phyloP scores from a whole-genome alignment of 1,140 invertebrate species.

The Marisa cornuarietis region DNA sequence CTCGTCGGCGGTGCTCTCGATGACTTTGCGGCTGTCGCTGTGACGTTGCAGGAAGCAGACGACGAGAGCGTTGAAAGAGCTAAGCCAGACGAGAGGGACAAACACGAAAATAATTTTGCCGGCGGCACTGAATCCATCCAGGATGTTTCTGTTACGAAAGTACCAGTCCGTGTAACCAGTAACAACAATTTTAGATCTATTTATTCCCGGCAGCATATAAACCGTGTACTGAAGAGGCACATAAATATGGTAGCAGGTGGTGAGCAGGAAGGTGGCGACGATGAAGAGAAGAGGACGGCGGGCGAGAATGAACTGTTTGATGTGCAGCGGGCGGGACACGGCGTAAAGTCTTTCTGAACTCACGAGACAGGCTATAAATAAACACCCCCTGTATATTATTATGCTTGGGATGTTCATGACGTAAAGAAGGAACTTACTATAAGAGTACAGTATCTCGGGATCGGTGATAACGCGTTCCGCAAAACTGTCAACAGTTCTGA shows the following conservation, averaged over 20 bases:
- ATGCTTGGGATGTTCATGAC: neutral
- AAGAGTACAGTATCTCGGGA: neutral
- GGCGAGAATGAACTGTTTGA: neutral
- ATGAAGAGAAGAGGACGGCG: conserved; percentile 1
- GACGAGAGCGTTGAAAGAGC: neutral
- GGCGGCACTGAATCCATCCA: neutral
- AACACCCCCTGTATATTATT: neutral
- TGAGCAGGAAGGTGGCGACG: neutral
- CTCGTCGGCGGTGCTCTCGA: neutral
- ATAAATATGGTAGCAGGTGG: neutral
- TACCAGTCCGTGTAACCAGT: neutral
- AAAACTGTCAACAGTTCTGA: neutral
- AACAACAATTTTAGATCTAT: neutral
- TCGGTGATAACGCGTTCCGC: neutral
- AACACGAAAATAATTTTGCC: neutral
- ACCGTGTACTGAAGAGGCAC: neutral
- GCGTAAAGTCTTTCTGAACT: neutral
- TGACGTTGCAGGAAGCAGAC: neutral
- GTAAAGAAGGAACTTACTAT: neutral
- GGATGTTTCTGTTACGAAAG: neutral
- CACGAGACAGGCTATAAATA: neutral
- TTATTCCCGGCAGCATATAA: neutral
- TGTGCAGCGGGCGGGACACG: neutral
- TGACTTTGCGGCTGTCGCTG: neutral
- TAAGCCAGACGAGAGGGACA: neutral